Evolutionary conservation across 53 echinoderm and acorn worm species (phyloP).

Genomic region (Echinarachnius parma): DNA sequence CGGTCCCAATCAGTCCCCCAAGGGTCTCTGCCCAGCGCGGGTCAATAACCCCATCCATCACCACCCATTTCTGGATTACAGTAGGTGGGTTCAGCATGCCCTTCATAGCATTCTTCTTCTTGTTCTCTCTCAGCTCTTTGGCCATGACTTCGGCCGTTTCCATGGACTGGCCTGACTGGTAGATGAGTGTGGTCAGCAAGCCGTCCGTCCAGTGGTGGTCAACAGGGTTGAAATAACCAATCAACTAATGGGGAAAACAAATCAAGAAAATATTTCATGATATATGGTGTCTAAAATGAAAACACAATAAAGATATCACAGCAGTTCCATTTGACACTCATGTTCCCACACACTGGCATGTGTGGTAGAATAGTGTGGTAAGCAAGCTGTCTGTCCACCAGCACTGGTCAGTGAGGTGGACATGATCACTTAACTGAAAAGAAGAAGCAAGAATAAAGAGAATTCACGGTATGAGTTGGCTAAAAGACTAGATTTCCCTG

Average conservation of each 20-base stretch:
- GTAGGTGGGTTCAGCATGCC: conserved; percentile 78
- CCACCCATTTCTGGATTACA: conserved; percentile 79
- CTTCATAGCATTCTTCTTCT: conserved; percentile 61
- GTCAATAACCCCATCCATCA: conserved; percentile 72
- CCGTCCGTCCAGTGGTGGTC: conserved; percentile 67
- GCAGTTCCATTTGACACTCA: too few species aligned
- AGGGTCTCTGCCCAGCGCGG: conserved; percentile 62
- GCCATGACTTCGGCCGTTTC: conserved; percentile 57
- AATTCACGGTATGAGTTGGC: too few species aligned
- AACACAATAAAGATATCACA: too few species aligned
- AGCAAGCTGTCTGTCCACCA: too few species aligned
- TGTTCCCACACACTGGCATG: too few species aligned
- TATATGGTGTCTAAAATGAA: too few species aligned
- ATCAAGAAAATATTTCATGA: too few species aligned
- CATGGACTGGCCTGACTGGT: conserved; percentile 50
- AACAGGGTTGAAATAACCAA: conserved; percentile 58
- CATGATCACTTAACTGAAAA: too few species aligned
- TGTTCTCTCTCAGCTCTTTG: conserved; percentile 65
- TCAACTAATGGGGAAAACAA: conserved; percentile 38
- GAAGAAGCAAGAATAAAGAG: too few species aligned
- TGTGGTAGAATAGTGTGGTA: too few species aligned
- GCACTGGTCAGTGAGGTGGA: too few species aligned
- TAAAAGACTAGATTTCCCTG: too few species aligned
- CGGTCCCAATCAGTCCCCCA: conserved; percentile 12
- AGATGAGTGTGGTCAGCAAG: conserved; percentile 62